Base-by-base conservation (phyloP, 2,888 invertebrate genomes). In the Ptilodon capucinus region DNA sequence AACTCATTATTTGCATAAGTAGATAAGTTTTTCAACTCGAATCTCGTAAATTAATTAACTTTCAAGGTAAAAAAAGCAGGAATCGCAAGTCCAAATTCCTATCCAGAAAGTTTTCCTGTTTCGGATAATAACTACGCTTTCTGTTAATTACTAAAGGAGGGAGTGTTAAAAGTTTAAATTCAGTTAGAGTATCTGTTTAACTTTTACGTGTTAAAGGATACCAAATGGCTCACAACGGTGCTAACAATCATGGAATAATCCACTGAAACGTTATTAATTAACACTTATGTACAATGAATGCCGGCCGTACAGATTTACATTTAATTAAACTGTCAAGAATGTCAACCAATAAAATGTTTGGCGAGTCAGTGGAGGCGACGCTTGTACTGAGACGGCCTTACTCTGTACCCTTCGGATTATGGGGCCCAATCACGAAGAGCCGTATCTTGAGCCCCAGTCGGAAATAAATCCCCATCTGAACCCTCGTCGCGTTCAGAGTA, bases 21-120 rank as follows among this genome's bases (percentile, higher is more conserved):
- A 79, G 76, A 79, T 74, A 79, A 85, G 71, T 81, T 83, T 69
- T 61, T 64, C 40, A 69, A 79, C 74, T 81, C 60, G 63, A 75
- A 76, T 74, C 71, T 64, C 75, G 76, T 80, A 81, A 86, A 86
- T 85, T 81, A 86, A 86, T 85, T 83, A 79, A 83, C 81, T 85
- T 82, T 66, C 60, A 72, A 81, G 81, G 80, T 79, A 82, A 84
- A 86, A n/a, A 82, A 84, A 78, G 61, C 63, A 66, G 47, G 65
- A 76, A 82, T 79, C 68, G 65, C 64, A 69, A 77, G 72, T 67
- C 69, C 63, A 70, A 81, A 79, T 77, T 80, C 75, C 64, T 64
- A 71, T 76, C 71, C 71, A 61, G 60, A 75, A 85, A 84, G 75
- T 81, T 83, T 71, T 68, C 64, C 61, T 79, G 75, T 83, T 81